phyloP scores from a whole-genome alignment of 2,113 vertebrate genomes.

The Jacana jacana region DNA sequence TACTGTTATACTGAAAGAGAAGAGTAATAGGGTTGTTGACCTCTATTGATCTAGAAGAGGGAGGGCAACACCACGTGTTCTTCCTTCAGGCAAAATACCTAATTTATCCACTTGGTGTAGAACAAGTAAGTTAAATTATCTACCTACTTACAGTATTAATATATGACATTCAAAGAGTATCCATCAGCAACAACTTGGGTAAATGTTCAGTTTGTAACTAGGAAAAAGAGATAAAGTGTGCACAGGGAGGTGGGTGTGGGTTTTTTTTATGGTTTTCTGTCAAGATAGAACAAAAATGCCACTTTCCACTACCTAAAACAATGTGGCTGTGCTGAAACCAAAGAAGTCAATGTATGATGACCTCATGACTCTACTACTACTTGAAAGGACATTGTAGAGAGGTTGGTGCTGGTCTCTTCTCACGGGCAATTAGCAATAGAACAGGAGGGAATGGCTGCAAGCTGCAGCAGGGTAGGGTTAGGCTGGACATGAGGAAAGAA shows the following conservation, averaged over 20 bases:
- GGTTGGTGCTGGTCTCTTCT: too few relatives aligned
- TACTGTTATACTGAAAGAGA: background rate
- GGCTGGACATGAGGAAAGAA: too few relatives aligned
- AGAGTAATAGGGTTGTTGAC: background rate
- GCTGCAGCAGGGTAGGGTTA: too few relatives aligned
- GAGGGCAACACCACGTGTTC: background rate
- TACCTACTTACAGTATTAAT: background rate
- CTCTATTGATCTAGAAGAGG: background rate
- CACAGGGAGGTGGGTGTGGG: rapidly evolving
- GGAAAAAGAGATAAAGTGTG: background rate
- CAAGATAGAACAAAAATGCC: background rate
- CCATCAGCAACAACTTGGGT: background rate
- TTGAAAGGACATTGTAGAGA: too few relatives aligned
- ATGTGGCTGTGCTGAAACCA: background rate
- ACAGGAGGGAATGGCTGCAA: too few relatives aligned
- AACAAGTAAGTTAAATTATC: background rate
- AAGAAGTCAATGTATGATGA: background rate
- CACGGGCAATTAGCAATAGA: too few relatives aligned
- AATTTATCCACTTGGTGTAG: background rate
- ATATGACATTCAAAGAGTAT: background rate
- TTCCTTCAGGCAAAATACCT: background rate
- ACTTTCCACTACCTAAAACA: background rate
- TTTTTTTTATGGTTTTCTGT: background rate
- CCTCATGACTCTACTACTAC: too few relatives aligned
- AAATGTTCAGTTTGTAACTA: background rate